Base-by-base conservation (phyloP, 2,797 vertebrate genomes). In the Ctenosaura bakeri region DNA sequence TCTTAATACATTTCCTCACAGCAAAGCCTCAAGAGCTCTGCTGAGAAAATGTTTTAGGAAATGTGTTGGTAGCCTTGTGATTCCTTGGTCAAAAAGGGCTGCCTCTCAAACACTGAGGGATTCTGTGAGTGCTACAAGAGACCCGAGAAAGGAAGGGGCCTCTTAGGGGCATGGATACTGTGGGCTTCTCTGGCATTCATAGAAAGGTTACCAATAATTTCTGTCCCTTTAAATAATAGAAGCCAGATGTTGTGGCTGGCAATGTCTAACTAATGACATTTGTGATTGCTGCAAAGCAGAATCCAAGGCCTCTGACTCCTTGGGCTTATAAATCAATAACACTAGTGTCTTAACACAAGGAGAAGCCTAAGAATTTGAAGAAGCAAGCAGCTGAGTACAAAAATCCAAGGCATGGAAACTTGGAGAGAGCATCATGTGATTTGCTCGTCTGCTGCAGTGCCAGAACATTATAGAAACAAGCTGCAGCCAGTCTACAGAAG, bases 121-220 rank as follows among this genome's bases (percentile, higher is more conserved):
- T 81, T 87, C 77, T 73, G 59, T 83, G 91, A 87, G 82, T 29
- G 88, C 73, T 76, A 85, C 56, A 92, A 85, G 0, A 80, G 89
- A 62, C 35, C 88, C 52, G 13, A 79, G 80, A 35, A 88, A 92
- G 92, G 94, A 77, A 64, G 13, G 85, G 78, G 56, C n/a, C 88
- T 94, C 90, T 94, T 90, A 91, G 90, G 90, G 92, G 91, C 8
- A 77, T 38, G 62, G 94, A 71, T 93, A 88, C 92, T 92, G 92
- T 76, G 92, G 93, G 95, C 93, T 92, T 18, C 90, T 92, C 93
- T 95, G 94, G 94, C 95, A 94, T 94, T 94, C 91, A 91, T 22
- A 94, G 92, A 95, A 92, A 93, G 90, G 93, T 96, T 95, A 96
- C 95, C 94, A 96, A 95, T 95, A 94, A 94, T 95, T 96, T 95